Evolutionary conservation across 2,113 vertebrate species (phyloP).

Genomic region (Bubo blakistoni): DNA sequence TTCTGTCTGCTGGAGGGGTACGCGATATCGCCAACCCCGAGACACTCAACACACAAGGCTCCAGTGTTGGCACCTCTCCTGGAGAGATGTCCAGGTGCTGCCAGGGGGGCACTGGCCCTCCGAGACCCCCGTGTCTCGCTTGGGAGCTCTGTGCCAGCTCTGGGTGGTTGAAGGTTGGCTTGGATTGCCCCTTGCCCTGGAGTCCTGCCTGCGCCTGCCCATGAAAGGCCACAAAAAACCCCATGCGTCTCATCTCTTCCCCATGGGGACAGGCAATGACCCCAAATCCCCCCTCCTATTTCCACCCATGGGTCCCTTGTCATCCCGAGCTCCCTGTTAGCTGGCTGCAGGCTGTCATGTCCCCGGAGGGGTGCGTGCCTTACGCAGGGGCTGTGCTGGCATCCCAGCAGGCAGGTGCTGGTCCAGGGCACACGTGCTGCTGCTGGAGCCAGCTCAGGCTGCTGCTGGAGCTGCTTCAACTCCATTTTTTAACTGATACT

Average conservation of each 20-base stretch:
- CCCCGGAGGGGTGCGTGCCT: rapidly evolving
- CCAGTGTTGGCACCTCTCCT: background rate
- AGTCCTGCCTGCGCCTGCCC: background rate
- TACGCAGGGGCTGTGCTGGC: too few relatives aligned
- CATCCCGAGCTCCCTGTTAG: background rate
- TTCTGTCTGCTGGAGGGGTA: background rate
- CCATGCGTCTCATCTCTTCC: background rate
- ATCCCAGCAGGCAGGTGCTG: background rate
- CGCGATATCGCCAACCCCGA: rapidly evolving
- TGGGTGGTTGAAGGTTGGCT: background rate
- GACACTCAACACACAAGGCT: background rate
- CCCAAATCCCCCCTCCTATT: background rate
- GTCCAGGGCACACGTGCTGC: rapidly evolving
- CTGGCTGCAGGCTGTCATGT: background rate
- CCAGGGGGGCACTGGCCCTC: background rate
- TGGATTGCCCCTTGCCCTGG: background rate
- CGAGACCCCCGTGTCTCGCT: rapidly evolving
- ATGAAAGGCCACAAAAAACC: rapidly evolving
- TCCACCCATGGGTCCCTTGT: background rate
- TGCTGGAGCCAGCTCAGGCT: rapidly evolving
- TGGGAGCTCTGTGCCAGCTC: background rate
- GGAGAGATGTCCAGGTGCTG: background rate
- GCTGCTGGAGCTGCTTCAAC: background rate
- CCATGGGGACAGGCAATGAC: rapidly evolving
- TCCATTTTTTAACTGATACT: background rate